Base-by-base conservation (phyloP, 2,113 vertebrate species). In the Camelus dromedarius region DNA sequence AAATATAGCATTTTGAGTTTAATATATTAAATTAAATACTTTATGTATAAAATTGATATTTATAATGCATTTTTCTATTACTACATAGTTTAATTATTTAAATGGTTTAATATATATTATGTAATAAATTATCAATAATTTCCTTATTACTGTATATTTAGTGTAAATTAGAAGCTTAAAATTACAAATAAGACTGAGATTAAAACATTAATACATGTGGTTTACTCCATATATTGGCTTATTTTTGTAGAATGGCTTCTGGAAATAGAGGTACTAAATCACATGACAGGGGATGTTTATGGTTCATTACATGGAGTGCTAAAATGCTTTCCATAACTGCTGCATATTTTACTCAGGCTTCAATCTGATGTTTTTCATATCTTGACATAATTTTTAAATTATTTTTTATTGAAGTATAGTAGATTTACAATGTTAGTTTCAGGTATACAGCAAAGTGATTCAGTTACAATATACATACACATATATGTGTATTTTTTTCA, bases 291-390 rank as follows among this genome's bases (percentile, higher is more conserved):
- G 62, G 38, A 19, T 67, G 32, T 62, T 80, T 38, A 48, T 69
- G 15, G 6, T 30, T 96, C 30, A 64, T 18, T 35, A 15, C 52
- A 3, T 5, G 67, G 15, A 70, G 28, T 56, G 30, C 35, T 58
- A 96, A 80, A 46, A 64, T 88, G 32, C 18, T 79, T 94, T 92
- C 50, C 28, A 80, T 79, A 94, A 67, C 22, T 69, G 24, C 56
- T 84, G 2, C 11, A 28, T 54, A 67, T 77, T 84, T 67, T 60
- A 79, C 52, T 84, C 7, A 79, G 2, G 0, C 62, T 81, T 81
- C 42, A 75, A n/a, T 18, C 46, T 62, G 4, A 85, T 85, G 38
- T 42, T 42, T 42, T 42, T 42, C 38, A 42, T 42, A 42, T 42
- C 38, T 42, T 42, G 38, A 42, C 38, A 42, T 42, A 42, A 42